Conservation (phyloP, 2,113 vertebrate genomes). For the Phoenicopterus ruber region DNA sequence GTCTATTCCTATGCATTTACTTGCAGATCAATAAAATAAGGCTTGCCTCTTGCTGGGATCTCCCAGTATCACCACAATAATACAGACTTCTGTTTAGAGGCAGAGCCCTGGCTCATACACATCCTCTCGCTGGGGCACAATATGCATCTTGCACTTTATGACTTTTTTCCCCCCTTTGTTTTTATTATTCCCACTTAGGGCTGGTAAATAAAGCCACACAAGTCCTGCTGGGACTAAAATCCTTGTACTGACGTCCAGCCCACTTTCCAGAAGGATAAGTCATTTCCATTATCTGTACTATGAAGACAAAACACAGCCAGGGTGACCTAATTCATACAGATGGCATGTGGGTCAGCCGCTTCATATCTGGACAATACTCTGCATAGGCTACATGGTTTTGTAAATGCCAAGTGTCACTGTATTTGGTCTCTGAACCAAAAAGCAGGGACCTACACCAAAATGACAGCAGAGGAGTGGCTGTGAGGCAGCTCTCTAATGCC, state of each 20-base stretch:
- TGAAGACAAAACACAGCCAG: slow-evolving; percentile 27
- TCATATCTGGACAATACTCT: neutral
- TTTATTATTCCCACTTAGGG: neutral
- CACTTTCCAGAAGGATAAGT: neutral
- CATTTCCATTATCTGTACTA: neutral
- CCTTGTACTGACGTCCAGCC: neutral
- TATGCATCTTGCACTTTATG: neutral
- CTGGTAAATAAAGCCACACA: neutral
- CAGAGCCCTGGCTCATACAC: neutral
- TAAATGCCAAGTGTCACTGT: neutral
- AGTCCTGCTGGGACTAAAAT: neutral
- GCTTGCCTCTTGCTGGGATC: neutral
- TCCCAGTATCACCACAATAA: neutral
- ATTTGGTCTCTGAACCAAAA: neutral
- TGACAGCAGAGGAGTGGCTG: neutral
- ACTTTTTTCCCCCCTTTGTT: accelerated
- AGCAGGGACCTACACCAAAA: neutral
- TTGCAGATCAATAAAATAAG: neutral
- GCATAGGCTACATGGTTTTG: neutral
- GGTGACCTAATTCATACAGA: neutral
- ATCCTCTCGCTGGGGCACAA: neutral
- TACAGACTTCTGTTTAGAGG: neutral
- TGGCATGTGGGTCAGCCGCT: neutral
- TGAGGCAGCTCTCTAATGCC: neutral
- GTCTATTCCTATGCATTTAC: neutral